phyloP scores from a whole-genome alignment of 2,888 invertebrate species.

The Amiota mariae region DNA sequence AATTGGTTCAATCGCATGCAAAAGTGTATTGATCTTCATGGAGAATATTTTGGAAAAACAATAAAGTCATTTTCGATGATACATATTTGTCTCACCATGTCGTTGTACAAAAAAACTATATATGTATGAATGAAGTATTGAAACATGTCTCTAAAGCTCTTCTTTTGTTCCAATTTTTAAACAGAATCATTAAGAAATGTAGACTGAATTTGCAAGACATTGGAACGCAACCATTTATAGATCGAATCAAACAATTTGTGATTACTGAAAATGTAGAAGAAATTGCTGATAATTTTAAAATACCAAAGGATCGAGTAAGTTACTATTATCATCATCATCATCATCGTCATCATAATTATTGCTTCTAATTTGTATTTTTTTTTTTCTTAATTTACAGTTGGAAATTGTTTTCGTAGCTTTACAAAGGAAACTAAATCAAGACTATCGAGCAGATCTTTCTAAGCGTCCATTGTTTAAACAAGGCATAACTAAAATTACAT shows the following conservation, averaged over 20 bases:
- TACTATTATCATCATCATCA: constrained; percentile 45
- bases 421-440: constrained; percentile 76
- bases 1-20: no score
- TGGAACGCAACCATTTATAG: constrained; percentile 73
- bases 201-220: constrained; percentile 70
- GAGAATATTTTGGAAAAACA: no score
- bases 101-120: no score
- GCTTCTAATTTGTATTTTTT: not conserved
- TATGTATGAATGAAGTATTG: no score
- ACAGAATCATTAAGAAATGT: constrained; percentile 48
- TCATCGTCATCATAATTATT: not conserved
- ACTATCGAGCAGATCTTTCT: constrained; percentile 81
- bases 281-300: constrained; percentile 76
- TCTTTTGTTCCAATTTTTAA: not conserved
- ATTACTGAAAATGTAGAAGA: constrained; percentile 58
- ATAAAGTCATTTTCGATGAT: no score
- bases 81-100: no score
- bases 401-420: constrained; percentile 79
- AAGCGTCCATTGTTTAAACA: constrained; percentile 84
- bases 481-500: constrained; percentile 80
- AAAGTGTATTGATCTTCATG: no score
- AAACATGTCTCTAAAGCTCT: not conserved
- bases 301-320: constrained; percentile 78
- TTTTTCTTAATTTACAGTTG: constrained; percentile 61
- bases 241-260: constrained; percentile 63